Evolutionary conservation across 2,888 invertebrate genomes (phyloP).

Genomic region (Diplazon laetatorius): DNA sequence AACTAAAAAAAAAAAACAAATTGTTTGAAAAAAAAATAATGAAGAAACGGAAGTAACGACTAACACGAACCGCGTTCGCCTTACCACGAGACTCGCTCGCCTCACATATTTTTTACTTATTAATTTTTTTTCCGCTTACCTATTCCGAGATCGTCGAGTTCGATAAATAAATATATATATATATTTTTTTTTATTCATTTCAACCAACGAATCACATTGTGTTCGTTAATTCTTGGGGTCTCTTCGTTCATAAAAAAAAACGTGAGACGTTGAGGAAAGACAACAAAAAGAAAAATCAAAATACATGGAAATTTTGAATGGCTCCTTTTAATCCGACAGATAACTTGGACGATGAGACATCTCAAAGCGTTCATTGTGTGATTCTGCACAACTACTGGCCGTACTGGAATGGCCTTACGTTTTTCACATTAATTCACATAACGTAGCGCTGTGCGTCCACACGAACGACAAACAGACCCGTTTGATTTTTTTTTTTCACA

Average conservation of each 20-base stretch:
- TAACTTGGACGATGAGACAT: constrained; percentile 64
- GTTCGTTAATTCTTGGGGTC: constrained; percentile 44
- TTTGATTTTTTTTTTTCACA: constrained; percentile 21
- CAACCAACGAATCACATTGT: constrained; percentile 3
- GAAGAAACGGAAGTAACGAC: constrained; percentile 40
- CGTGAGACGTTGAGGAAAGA: neutral
- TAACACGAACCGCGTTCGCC: constrained; percentile 49
- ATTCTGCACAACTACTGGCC: constrained; percentile 64
- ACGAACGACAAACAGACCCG: constrained; percentile 10
- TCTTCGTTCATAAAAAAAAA: constrained; percentile 26
- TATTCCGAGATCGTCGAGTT: constrained; percentile 36
- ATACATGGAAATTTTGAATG: constrained; percentile 55
- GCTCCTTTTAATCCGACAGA: constrained; percentile 64
- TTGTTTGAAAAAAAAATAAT: too few relatives aligned
- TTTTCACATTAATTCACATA: constrained; percentile 61
- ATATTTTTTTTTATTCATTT: too few relatives aligned
- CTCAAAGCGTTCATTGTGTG: constrained; percentile 63
- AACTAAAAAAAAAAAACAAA: constrained; percentile 38
- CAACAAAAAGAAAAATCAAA: too few relatives aligned
- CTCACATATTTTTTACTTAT: constrained; percentile 36
- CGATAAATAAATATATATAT: too few relatives aligned
- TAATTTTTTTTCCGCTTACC: constrained; percentile 34
- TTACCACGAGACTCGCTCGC: constrained; percentile 36
- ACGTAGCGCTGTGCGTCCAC: constrained; percentile 48
- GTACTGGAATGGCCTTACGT: constrained; percentile 62